Percentiles rank a stretch among this genome's conserved stretches.
These are phyloP conservation scores for Callospermophilus lateralis DNA, from an alignment of 2,113 vertebrate genomes.

Conservation along the genomic window DNA sequence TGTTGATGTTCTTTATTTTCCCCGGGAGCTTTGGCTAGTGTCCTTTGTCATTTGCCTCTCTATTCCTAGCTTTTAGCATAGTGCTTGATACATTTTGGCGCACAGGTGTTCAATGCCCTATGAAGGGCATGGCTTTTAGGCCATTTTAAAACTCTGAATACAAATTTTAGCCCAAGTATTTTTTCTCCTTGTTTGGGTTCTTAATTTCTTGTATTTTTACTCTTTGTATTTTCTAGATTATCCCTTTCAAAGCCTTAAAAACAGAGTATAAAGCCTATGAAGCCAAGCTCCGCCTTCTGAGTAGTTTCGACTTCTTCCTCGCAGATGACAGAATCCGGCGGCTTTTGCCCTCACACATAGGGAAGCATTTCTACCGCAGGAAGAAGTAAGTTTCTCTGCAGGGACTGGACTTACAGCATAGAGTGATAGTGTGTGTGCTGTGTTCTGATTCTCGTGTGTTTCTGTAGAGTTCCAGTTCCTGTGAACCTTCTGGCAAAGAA, in stretches of 20 bases:
- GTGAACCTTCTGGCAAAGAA: constrained; percentile 89
- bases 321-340: constrained; percentile 90
- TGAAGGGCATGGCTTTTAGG: neutral
- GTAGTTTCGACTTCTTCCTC: constrained; percentile 91
- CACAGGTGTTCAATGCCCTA: fast-evolving
- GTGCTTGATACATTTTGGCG: neutral
- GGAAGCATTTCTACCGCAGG: constrained; percentile 92
- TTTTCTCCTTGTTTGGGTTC: neutral
- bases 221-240: constrained; percentile 86
- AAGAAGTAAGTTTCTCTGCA: constrained; percentile 87
- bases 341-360: constrained; percentile 89
- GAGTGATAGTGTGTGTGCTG: no score
- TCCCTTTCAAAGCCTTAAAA: constrained; percentile 89
- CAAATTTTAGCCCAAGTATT: neutral
- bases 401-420: neutral
- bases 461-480: constrained; percentile 86
- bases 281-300: constrained; percentile 90
- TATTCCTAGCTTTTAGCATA: neutral
- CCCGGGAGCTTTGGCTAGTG: neutral
- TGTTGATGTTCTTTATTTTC: neutral
- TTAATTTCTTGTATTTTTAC: neutral
- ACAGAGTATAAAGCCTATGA: constrained; percentile 93
- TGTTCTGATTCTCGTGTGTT: constrained; percentile 4
- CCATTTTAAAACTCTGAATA: neutral
- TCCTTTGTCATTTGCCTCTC: neutral